A percentile compares a stretch with the other conserved stretches of the same genome.
These are phyloP conservation scores for Ectropis crepuscularia DNA, from an alignment of 2,888 invertebrate genomes.

Conservation along the genomic window DNA sequence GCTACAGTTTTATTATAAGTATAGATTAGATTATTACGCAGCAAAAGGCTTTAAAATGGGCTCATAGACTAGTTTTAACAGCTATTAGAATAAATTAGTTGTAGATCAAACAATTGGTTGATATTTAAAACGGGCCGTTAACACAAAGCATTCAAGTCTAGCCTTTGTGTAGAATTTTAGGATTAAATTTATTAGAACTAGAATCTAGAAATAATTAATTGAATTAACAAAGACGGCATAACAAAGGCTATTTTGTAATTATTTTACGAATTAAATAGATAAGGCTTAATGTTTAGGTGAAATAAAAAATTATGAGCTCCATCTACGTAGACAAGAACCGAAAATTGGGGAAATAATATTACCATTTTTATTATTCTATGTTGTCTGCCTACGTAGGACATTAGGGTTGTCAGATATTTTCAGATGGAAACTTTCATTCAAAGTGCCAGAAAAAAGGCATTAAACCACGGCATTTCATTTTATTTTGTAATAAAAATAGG, in stretches of 20 bases:
- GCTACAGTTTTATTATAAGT: no score
- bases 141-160: conserved; percentile 7
- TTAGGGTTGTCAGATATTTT: no score
- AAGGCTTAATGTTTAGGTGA: conserved; percentile 1
- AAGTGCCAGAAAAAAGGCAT: no score
- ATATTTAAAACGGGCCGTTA: conserved; percentile 3
- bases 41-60: not conserved
- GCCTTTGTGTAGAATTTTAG: conserved; percentile 10
- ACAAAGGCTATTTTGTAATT: conserved; percentile 6
- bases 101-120: conserved; percentile 7
- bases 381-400: no score
- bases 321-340: no score
- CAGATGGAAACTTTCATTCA: no score
- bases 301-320: not conserved
- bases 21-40: not conserved
- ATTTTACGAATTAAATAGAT: not conserved
- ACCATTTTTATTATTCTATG: no score
- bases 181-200: conserved; percentile 13
- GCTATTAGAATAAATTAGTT: conserved; percentile 6
- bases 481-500: no score
- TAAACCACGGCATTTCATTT: no score
- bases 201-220: conserved; percentile 12
- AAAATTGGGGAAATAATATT: not conserved
- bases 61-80: conserved; percentile 8
- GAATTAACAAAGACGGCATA: conserved; percentile 2